These are phyloP conservation scores for Mastomys coucha DNA, from an alignment of 2,113 vertebrate genomes.

Conservation along the genomic window DNA sequence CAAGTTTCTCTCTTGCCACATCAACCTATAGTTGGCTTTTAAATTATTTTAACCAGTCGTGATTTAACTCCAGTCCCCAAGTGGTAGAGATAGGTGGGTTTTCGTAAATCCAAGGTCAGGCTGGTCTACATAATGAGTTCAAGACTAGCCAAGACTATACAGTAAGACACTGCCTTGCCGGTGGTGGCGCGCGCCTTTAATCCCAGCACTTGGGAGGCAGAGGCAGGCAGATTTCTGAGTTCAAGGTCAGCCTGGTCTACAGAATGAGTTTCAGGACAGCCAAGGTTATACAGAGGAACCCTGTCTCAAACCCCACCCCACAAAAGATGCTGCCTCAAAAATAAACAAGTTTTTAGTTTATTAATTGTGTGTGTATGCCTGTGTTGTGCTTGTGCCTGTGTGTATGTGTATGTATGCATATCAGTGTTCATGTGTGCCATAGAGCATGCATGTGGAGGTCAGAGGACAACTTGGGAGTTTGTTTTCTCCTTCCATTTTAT, in stretches of 20 bases:
- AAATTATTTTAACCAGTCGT: not conserved
- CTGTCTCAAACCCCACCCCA: too few species aligned
- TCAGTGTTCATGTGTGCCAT: not conserved
- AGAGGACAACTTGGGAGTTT: not conserved
- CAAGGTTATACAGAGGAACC: too few species aligned
- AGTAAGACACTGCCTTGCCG: too few species aligned
- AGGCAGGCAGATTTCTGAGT: too few species aligned
- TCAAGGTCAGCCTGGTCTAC: too few species aligned
- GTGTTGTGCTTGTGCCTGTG: not conserved
- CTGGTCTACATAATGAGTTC: not conserved
- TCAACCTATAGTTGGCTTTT: not conserved
- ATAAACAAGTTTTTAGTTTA: not conserved
- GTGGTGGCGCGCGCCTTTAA: too few species aligned
- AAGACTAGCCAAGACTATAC: not conserved
- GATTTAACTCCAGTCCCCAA: not conserved
- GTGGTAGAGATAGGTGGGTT: not conserved
- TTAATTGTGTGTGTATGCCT: not conserved
- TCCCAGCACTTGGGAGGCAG: too few species aligned
- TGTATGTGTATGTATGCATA: too few species aligned
- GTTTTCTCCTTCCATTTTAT: not conserved
- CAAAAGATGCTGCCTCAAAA: too few species aligned
- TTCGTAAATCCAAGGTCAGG: not conserved
- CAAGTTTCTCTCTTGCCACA: not conserved
- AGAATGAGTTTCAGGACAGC: too few species aligned
- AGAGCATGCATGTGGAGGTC: not conserved